These are phyloP conservation scores for Gastrophysa polygoni DNA, from an alignment of 2,888 invertebrate genomes.

Conservation along the genomic window DNA sequence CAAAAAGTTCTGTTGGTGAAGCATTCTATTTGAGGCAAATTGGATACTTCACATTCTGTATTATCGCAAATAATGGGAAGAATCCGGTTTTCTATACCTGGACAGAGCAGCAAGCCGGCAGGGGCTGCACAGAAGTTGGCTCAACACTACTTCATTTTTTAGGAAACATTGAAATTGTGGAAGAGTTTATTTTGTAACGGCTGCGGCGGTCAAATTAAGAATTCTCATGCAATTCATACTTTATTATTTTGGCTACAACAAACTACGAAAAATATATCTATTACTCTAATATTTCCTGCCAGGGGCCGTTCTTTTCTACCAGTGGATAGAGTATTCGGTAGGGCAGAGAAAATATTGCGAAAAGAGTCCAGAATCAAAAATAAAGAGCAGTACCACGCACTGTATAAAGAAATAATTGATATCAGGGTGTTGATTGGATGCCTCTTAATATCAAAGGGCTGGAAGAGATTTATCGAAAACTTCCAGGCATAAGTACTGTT, in stretches of 20 bases:
- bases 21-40: too few relatives aligned
- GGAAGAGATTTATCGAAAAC: background rate
- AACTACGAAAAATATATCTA: background rate
- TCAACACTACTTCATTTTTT: conserved; percentile 5
- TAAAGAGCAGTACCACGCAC: conserved; percentile 12
- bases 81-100: background rate
- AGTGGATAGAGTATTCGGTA: conserved; percentile 16
- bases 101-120: conserved; percentile 9
- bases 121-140: conserved; percentile 13
- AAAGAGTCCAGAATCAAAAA: conserved; percentile 9
- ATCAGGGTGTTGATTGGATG: conserved; percentile 5
- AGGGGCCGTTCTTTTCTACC: conserved; percentile 20
- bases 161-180: background rate
- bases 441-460: conserved; percentile 11
- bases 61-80: too few relatives aligned
- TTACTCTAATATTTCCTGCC: conserved; percentile 13
- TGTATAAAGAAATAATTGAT: conserved; percentile 11
- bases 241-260: conserved; percentile 1
- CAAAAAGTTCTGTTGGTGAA: conserved; percentile 9
- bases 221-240: too few relatives aligned
- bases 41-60: too few relatives aligned
- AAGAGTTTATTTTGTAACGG: background rate
- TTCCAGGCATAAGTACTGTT: background rate
- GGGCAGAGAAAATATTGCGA: conserved; percentile 16
- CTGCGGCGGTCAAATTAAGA: too few relatives aligned